Base-by-base conservation (phyloP, 2,797 vertebrate species). In the Spinus olivaceus region DNA sequence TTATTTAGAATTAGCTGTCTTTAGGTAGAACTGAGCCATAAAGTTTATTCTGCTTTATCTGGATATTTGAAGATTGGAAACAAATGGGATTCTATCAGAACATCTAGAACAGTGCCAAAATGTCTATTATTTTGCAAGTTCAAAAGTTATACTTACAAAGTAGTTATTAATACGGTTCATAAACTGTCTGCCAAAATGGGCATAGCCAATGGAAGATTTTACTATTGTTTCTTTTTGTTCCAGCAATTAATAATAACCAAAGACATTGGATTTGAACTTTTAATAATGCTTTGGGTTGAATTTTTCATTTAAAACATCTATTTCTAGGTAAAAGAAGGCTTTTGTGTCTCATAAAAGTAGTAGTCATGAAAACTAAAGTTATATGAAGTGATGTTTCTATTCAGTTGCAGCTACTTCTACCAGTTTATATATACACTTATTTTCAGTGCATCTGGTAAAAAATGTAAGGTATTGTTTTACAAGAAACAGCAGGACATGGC, bases 341-440 rank as follows among this genome's bases (percentile, higher is more conserved):
- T 92, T 67, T 89, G 74, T 89, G 87, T 85, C 89, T 94, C 50
- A 49, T 95, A 89, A 96, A 95, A 74, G 14, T n/a, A 56, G 67
- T 67, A 85, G 60, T 82, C 56, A 41, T 73, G 46, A 93, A 50
- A 50, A 60, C 6, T 19, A 64, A 9, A 71, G 20, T 64, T 91
- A 71, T 28, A 42, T 39, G 24, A 94, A 69, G 21, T 14, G 18
- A 39, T 54, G 24, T 56, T 92, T 95, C 82, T 77, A 23, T 77
- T 85, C 74, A 80, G 37, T 20, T 71, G 37, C 57, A 86, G 23
- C 41, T 90, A 47, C 73, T 88, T 90, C 77, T 64, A 61, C 61
- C 56, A 39, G 10, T 19, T 61, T 90, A 39, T 66, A 77, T 72
- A 50, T 73, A 18, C 8, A 59, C 4, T 65, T 90, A 61, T 56